Base-by-base conservation (phyloP, 2,888 invertebrate species). In the Apamea epomidion region DNA sequence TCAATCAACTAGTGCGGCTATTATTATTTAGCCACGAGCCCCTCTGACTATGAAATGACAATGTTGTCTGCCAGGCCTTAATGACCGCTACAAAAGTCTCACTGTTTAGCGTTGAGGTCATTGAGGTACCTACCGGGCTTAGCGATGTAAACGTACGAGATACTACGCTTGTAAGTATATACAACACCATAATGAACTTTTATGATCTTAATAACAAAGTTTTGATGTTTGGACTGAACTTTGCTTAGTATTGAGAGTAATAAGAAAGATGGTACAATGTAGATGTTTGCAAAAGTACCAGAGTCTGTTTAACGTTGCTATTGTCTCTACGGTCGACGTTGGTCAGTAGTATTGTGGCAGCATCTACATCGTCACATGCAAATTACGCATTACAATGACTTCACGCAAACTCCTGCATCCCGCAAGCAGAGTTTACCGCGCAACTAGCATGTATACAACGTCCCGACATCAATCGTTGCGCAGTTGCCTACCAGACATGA, bases 201-300 rank as follows among this genome's bases (percentile, higher is more conserved):
- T 77, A 84, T 64, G 77, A 65, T 80, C 85, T 81, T 85, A 74
- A 84, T 85, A 84, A 81, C 84, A 85, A 83, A 84, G 84, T 84
- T 84, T 81, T 81, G 73, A 85, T 81, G 81, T 77, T 80, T 81
- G 25, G 70, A 48, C 81, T 62, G 25, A 84, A 84, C 65, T 85
- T 85, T 73, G n/a, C 62, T 68, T 74, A 74, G 76, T 81, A 74
- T 85, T 85, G 83, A 65, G 64, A 21, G 77, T 81, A 74, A 67
- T 83, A 83, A 60, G 73, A 62, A 73, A 62, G 60, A 69, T 62
- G 12, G 18, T 4, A 74, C 73, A 16, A 25, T 29, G 25, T 7
- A 80, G 32, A 29, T 16, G 8, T 29, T 10, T 69, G 0, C 54
- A 83, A 62, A 84, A 83, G 71, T 48, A 54, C 5, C 29, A 37